phyloP scores from a whole-genome alignment of 2,888 invertebrate species.

The Ochropleura plecta region DNA sequence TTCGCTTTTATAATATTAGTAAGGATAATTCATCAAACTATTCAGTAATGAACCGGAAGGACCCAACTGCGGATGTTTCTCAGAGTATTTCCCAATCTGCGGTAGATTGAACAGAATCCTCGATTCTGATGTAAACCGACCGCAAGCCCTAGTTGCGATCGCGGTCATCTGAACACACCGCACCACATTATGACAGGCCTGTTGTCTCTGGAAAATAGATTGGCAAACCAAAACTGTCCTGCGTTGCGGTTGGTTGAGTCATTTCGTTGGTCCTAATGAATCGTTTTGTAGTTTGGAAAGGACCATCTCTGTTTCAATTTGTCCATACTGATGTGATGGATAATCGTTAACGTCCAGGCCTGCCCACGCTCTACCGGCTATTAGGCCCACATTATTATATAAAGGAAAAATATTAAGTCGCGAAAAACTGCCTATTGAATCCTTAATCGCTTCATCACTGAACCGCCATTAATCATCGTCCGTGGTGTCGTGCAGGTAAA shows the following conservation, averaged over 20 bases:
- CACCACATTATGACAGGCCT: conserved; percentile 24
- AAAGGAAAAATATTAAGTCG: conserved; percentile 52
- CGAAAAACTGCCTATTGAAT: conserved; percentile 54
- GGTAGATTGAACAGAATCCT: conserved; percentile 64
- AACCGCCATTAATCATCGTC: conserved; percentile 55
- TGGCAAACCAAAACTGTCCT: conserved; percentile 28
- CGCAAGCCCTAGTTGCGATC: conserved; percentile 57
- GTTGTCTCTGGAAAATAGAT: conserved; percentile 41
- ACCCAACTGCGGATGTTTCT: not conserved
- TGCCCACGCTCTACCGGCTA: conserved; percentile 11
- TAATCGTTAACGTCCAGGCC: not conserved
- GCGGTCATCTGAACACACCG: conserved; percentile 55
- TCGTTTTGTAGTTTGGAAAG: conserved; percentile 6
- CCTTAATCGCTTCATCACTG: conserved; percentile 59
- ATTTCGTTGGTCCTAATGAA: conserved; percentile 12
- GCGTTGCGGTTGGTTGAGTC: not conserved
- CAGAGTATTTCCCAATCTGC: conserved; percentile 48
- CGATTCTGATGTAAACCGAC: conserved; percentile 60
- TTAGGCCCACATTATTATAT: conserved; percentile 34
- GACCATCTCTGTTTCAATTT: conserved; percentile 18
- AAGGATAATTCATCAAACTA: conserved; percentile 1
- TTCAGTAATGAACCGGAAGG: conserved; percentile 7
- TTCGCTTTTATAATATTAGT: too few relatives aligned
- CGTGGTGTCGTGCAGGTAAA: conserved; percentile 49
- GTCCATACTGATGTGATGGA: conserved; percentile 2